Conservation (phyloP, 2,113 vertebrate species). For the Saccopteryx leptura region DNA sequence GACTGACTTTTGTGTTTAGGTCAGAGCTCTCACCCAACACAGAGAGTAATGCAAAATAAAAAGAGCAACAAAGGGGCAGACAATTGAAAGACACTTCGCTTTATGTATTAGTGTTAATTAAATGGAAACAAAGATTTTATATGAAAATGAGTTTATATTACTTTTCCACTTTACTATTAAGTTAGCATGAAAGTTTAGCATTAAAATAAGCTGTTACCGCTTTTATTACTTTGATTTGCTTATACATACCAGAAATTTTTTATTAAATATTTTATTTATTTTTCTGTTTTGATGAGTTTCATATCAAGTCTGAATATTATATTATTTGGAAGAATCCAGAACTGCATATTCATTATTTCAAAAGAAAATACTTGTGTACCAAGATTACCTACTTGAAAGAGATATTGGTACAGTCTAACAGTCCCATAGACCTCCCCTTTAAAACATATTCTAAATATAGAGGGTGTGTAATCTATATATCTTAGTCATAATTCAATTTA, state of each 20-base stretch:
- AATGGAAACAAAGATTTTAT: conserved; percentile 62
- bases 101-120: conserved; percentile 45
- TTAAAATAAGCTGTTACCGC: conserved; percentile 77
- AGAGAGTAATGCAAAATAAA: not conserved
- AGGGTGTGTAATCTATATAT: not conserved
- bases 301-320: not conserved
- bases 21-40: conserved; percentile 1
- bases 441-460: not conserved
- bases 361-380: conserved; percentile 2
- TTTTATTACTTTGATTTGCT: conserved; percentile 54
- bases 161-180: conserved; percentile 63
- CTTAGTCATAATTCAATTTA: conserved; percentile 6
- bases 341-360: conserved; percentile 40
- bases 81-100: not conserved
- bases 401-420: not conserved
- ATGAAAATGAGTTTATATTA: conserved; percentile 68
- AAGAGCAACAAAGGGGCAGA: conserved; percentile 28
- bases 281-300: conserved; percentile 66
- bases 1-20: not conserved
- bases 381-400: conserved; percentile 30
- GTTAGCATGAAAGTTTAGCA: conserved; percentile 72
- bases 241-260: conserved; percentile 59
- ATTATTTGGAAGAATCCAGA: conserved; percentile 56
- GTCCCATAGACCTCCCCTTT: conserved; percentile 49
- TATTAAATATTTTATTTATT: conserved; percentile 77